Base-by-base conservation (phyloP, 2,888 invertebrate genomes). In the Hofmannophila pseudospretella region DNA sequence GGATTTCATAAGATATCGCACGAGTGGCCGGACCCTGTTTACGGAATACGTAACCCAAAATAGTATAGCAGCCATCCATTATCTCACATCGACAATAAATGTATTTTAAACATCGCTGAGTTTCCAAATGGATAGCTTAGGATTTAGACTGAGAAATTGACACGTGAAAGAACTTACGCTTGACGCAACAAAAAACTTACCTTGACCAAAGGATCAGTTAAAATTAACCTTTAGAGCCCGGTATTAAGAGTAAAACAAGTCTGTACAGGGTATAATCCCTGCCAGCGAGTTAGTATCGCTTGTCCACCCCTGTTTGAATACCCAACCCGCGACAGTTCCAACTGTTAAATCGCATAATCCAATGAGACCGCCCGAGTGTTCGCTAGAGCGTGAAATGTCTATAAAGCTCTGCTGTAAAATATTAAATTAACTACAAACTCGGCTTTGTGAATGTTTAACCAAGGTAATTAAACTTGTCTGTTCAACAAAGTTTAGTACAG, bases 291-390 rank as follows among this genome's bases (percentile, higher is more conserved):
- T 66, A 67, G 65, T 54, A 66, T 47, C 62, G 62, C 58, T 59
- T 63, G 58, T 53, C 59, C 66, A 58, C 68, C 74, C 75, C 67
- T 66, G 58, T 71, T 70, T 69, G 61, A 66, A 60, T 60, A 60
- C 57, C 54, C 48, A 47, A 57, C 66, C 61, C 47, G 51, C 59
- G 64, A 64, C 68, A 64, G 69, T 76, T 78, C 70, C 73, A 80
- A 73, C 67, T 69, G 67, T 65, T 66, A 72, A 79, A 78, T 74
- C 74, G 67, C 66, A 68, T 81, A 81, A 84, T 82, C 80, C 77
- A 69, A 81, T 81, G 63, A 79, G 67, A 61, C 67, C 59, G 62
- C 61, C 58, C 61, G 53, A 58, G 54, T 62, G 68, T 61, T 61
- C 67, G 64, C 49, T 62, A 56, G 52, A 63, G 65, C 65, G 66